Conservation (phyloP, 64 coral and sea anemone genomes). For the Stichodactyla helianthus region DNA sequence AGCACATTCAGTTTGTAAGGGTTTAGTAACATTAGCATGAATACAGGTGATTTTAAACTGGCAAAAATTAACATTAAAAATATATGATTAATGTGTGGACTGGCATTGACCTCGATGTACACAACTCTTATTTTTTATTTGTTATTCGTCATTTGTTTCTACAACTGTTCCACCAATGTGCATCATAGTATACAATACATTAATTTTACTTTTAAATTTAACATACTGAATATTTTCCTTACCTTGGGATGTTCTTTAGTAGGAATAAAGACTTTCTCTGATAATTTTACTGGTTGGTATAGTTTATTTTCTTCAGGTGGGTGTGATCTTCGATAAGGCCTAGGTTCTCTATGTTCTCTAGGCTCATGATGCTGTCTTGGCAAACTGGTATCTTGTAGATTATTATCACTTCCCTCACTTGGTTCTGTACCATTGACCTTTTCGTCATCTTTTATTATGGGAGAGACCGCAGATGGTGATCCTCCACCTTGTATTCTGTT, state of each 20-base stretch:
- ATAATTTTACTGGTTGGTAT: conserved; percentile 84
- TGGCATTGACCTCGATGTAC: too few species aligned
- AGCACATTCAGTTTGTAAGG: too few species aligned
- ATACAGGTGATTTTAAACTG: too few species aligned
- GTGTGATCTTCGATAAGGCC: background rate
- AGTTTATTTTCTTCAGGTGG: conserved; percentile 66
- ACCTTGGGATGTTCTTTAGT: conserved; percentile 97
- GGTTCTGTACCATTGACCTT: conserved; percentile 30
- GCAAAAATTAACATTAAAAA: too few species aligned
- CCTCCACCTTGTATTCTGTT: conserved; percentile 79
- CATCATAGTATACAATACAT: background rate
- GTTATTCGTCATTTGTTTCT: too few species aligned
- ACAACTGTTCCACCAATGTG: too few species aligned
- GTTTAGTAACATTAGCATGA: too few species aligned
- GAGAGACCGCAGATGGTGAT: conserved; percentile 5
- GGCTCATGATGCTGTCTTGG: background rate
- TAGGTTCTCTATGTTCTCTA: background rate
- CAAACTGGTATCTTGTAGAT: background rate
- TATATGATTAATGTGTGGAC: too few species aligned
- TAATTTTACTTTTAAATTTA: background rate
- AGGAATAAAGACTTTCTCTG: conserved; percentile 92
- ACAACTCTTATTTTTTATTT: too few species aligned
- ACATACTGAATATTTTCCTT: background rate
- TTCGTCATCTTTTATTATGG: conserved; percentile 35
- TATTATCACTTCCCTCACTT: conserved; percentile 11